phyloP scores from a whole-genome alignment of 2,113 vertebrate genomes.

The Tragelaphus buxtoni region DNA sequence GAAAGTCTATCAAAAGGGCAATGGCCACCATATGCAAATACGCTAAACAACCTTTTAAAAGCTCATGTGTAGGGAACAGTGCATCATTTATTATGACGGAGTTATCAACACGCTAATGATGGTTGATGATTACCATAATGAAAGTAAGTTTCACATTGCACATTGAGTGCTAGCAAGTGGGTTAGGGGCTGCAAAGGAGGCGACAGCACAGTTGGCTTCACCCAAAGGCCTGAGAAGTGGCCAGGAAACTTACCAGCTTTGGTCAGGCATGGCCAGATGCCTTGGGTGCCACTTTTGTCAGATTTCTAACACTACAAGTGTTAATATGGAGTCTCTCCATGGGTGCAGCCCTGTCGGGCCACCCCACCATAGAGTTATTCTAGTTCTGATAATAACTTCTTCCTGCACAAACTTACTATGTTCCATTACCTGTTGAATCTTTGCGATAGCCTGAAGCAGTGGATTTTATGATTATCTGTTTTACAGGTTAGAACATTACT shows the following conservation, averaged over 20 bases:
- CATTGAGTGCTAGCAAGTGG: not conserved
- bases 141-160: not conserved
- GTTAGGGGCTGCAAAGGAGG: not conserved
- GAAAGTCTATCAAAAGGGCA: not conserved
- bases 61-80: not conserved
- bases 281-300: not conserved
- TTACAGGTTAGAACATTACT: not conserved
- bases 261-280: not conserved
- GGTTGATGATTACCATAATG: not conserved
- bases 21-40: not conserved
- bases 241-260: not conserved
- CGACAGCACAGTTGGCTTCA: not conserved
- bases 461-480: not conserved
- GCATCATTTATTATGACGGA: not conserved
- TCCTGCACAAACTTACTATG: not conserved
- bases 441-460: not conserved
- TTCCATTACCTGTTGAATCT: not conserved
- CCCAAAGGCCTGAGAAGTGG: not conserved
- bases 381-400: not conserved
- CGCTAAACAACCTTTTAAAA: not conserved
- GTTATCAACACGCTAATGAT: not conserved
- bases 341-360: not conserved
- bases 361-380: not conserved
- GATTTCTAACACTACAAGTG: not conserved
- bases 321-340: rapidly evolving